Base-by-base conservation (phyloP, 2,797 vertebrate genomes). In the Erethizon dorsatum region DNA sequence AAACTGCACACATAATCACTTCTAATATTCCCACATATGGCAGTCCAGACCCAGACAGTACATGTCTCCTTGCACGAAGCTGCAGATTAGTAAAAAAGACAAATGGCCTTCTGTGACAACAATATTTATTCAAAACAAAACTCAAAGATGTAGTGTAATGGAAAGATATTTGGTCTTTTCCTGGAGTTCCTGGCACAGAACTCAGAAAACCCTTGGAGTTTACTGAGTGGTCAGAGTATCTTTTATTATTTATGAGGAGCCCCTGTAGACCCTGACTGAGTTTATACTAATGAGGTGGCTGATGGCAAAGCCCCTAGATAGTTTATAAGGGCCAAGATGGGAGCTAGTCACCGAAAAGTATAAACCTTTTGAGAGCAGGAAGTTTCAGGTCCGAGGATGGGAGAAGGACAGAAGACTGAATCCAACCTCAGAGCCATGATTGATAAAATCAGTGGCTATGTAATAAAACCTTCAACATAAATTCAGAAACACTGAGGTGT, bases 1-100 rank as follows among this genome's bases (percentile, higher is more conserved):
- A 92, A 97, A 94, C 63, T 73, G 80, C 83, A 88, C 15, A 75
- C 24, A 86, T 96, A 91, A 97, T 97, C 86, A 95, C 95, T 89
- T 92, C 61, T 90, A 95, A 88, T 86, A 87, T 90, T 67, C 45
- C 56, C 83, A 73, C 18, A 77, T 54, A 83, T 37, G 83, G 47
- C 77, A 83, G 24, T 83, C 61, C 69, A 94, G 92, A 71, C 50
- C 41, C 65, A 89, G 95, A 91, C 0, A 97, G 88, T 83, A 94
- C 97, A 96, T 31, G 54, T 84, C 84, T 95, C 33, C 24, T 92
- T 59, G 26, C 59, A 69, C 13, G 14, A 82, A 71, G 2, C 37
- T 10, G 2, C 50, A 69, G 59, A 92, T 96, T 80, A 89, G 54
- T 96, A 94, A 97, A 24, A 79, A 85, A 96, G 87, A 97, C 57